Conservation (phyloP, 1,140 invertebrate genomes). For the Atta colombica region DNA sequence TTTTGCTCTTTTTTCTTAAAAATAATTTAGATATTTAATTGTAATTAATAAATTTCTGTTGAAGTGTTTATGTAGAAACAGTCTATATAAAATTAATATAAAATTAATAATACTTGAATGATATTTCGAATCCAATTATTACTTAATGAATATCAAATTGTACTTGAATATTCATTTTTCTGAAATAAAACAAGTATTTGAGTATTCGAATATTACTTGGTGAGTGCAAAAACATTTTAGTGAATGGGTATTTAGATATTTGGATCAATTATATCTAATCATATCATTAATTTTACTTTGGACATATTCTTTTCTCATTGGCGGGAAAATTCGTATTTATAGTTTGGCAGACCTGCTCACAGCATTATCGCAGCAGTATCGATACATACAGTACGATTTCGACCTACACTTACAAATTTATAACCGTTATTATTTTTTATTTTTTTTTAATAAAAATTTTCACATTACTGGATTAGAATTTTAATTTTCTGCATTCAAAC, state of each 20-base stretch:
- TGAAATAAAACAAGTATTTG: neutral
- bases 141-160: neutral
- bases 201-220: neutral
- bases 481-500: neutral
- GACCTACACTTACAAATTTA: neutral
- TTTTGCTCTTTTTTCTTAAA: too few species aligned
- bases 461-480: neutral
- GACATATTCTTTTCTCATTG: neutral
- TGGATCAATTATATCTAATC: neutral
- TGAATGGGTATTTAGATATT: neutral
- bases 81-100: neutral
- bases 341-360: neutral
- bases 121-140: neutral
- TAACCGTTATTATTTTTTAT: neutral
- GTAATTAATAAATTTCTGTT: neutral
- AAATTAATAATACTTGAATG: neutral
- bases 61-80: neutral
- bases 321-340: constrained; percentile 6
- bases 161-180: neutral
- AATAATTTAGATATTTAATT: neutral
- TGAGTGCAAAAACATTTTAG: neutral
- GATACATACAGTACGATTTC: neutral
- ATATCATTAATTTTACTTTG: neutral
- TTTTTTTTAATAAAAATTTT: neutral
- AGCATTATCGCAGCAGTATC: neutral